phyloP scores from a whole-genome alignment of 2,797 vertebrate species.

The Neostethus bicornis region DNA sequence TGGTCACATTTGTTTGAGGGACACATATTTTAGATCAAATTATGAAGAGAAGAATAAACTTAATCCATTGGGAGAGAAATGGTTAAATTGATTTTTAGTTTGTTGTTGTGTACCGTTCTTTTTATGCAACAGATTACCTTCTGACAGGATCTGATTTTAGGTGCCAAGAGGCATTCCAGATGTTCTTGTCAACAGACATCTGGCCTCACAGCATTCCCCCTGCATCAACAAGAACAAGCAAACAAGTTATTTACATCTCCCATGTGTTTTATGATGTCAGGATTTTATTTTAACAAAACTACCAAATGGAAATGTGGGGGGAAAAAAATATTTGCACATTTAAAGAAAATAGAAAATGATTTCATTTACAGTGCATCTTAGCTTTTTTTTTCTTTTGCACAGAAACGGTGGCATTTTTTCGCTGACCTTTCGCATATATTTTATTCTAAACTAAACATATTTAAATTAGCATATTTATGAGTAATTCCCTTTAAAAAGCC shows the following conservation, averaged over 20 bases:
- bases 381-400: neutral
- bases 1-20: conserved; percentile 28
- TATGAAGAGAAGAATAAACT: conserved; percentile 16
- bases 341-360: neutral
- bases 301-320: no score
- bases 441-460: neutral
- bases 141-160: conserved; percentile 17
- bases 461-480: neutral
- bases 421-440: neutral
- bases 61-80: conserved; percentile 2
- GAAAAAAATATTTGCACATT: neutral
- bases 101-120: conserved; percentile 12
- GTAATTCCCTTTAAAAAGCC: neutral
- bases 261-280: conserved; percentile 10
- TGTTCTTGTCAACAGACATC: conserved; percentile 51
- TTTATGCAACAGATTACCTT: conserved; percentile 52
- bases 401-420: neutral
- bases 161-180: conserved; percentile 33
- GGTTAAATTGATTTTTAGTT: conserved; percentile 25
- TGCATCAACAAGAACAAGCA: conserved; percentile 30
- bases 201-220: conserved; percentile 32
- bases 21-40: conserved; percentile 14
- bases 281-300: neutral
- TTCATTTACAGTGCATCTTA: neutral
- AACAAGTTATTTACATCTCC: conserved; percentile 23